Conservation (phyloP, 2,888 invertebrate species). For the Lamproptera curius region DNA sequence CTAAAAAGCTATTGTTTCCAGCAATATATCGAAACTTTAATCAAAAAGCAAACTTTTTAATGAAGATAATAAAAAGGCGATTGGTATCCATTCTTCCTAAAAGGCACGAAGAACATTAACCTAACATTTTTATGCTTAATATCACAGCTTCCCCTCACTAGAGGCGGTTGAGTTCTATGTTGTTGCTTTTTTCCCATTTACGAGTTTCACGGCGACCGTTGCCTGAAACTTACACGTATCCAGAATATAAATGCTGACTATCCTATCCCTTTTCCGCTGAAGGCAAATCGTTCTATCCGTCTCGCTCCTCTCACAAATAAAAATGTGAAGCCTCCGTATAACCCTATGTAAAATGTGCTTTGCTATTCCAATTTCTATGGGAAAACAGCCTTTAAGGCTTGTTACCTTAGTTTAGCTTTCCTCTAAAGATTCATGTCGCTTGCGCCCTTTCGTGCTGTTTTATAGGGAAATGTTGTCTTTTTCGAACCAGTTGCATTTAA, state of each 20-base stretch:
- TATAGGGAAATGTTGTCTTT: slow-evolving; percentile 70
- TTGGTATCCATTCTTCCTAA: too few species aligned
- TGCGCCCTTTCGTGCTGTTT: slow-evolving; percentile 39
- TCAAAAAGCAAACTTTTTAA: too few species aligned
- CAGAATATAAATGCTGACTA: slow-evolving; percentile 74
- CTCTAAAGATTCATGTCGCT: slow-evolving; percentile 26
- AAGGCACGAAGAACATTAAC: too few species aligned
- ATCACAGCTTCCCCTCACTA: slow-evolving; percentile 57
- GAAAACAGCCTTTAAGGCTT: too few species aligned
- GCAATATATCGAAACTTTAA: too few species aligned
- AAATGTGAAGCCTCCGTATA: slow-evolving; percentile 20
- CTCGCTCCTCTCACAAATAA: slow-evolving; percentile 16
- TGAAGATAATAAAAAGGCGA: too few species aligned
- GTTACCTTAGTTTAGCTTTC: too few species aligned
- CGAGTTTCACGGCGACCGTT: slow-evolving; percentile 78
- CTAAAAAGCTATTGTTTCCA: too few species aligned
- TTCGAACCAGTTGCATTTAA: slow-evolving; percentile 74
- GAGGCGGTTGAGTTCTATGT: slow-evolving; percentile 70
- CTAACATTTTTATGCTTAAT: too few species aligned
- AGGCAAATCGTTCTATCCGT: slow-evolving; percentile 2
- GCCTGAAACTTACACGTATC: slow-evolving; percentile 78
- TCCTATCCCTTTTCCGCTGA: slow-evolving; percentile 37
- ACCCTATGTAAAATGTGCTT: slow-evolving; percentile 32
- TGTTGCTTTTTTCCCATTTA: slow-evolving; percentile 79
- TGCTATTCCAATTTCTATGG: slow-evolving; percentile 37